Base-by-base conservation (phyloP, 2,888 invertebrate species). In the Polia nebulosa region DNA sequence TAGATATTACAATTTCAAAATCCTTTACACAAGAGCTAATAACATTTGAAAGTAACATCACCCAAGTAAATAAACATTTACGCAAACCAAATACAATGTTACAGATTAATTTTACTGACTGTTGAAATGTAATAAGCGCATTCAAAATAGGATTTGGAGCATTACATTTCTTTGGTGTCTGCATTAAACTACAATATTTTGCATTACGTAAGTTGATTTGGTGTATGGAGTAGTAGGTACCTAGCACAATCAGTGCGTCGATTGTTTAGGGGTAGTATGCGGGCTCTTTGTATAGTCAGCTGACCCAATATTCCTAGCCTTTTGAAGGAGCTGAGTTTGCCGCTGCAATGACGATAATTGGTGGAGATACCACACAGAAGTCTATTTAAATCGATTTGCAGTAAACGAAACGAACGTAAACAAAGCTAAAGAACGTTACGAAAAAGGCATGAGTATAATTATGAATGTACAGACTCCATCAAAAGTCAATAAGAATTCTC, bases 51-150 rank as follows among this genome's bases (percentile, higher is more conserved):
- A 36, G 15, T 36, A 36, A 36, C 36, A 15, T 11, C 36, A 36
- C 17, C 11, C 41, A 47, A 47, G 71, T 76, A 65, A 59, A 56
- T 47, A 44, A 55, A 27, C 1, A 49, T 41, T 49, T 55, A 36
- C 58, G 39, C 53, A 65, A 45, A 34, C 32, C 57, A 20, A 13
- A 27, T 59, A 44, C 44, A 47, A 58, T 59, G 41, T 49, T 56
- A 70, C 25, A 66, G 51, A 76, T 68, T 47, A 66, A 63, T 65
- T 51, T 68, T 56, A 64, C 64, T 36, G n/a, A 9, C 49, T 51
- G 59, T 57, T 78, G 58, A 68, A 73, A 69, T 73, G 44, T 45
- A 62, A 76, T 58, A 34, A 57, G 63, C 51, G 27, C 22, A 66
- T 76, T 72, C 32, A 32, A 52, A 57, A 66, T 44, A 39, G 27